These are phyloP conservation scores for Colinus virginianus DNA, from an alignment of 2,113 vertebrate species.

Conservation along the genomic window DNA sequence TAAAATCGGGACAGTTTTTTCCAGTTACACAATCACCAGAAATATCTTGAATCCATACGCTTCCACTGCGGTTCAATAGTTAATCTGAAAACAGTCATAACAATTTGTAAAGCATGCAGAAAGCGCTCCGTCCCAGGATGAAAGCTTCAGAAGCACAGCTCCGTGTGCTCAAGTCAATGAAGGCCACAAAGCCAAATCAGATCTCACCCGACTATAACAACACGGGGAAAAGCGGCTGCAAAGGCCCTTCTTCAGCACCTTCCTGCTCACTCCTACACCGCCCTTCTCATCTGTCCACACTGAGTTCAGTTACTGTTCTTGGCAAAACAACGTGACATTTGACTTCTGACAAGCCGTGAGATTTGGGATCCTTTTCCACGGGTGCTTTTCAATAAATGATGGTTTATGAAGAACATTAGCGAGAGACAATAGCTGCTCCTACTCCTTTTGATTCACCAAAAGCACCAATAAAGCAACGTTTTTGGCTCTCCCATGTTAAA, in stretches of 20 bases:
- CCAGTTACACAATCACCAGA: conserved; percentile 69
- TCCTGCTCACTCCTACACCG: not conserved
- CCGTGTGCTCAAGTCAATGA: not conserved
- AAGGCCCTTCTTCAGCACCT: not conserved
- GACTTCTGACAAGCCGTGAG: not conserved
- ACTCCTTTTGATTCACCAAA: not conserved
- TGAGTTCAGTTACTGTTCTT: not conserved
- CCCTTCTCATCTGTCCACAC: not conserved
- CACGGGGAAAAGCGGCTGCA: not conserved
- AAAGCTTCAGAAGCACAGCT: not conserved
- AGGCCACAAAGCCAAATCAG: not conserved
- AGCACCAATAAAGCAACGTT: not conserved
- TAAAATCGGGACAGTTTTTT: conserved; percentile 67
- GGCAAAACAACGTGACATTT: not conserved
- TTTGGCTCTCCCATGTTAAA: fast-evolving
- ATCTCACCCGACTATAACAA: not conserved
- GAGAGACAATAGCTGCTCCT: not conserved
- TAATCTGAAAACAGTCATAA: conserved; percentile 27
- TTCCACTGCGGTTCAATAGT: conserved; percentile 34
- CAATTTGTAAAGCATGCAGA: not conserved
- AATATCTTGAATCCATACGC: conserved; percentile 46
- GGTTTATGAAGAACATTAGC: not conserved
- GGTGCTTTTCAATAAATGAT: not conserved
- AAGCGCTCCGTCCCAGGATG: not conserved
- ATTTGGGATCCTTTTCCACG: not conserved